phyloP scores from a whole-genome alignment of 2,113 vertebrate genomes.

The Typhlomys cinereus region DNA sequence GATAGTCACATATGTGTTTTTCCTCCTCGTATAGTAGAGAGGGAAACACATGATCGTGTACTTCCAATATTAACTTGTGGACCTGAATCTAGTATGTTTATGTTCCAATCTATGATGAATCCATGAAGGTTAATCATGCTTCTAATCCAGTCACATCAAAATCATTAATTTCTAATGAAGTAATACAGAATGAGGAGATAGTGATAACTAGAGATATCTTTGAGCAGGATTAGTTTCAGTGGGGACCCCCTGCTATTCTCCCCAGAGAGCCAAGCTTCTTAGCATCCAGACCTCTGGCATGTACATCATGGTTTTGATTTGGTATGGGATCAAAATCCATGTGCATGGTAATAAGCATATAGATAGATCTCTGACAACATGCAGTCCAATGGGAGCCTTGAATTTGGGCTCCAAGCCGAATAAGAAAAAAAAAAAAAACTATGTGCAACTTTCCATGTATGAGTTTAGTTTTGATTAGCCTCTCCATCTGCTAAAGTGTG shows the following conservation, averaged over 20 bases:
- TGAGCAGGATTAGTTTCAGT: background rate
- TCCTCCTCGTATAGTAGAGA: background rate
- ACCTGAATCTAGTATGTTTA: background rate
- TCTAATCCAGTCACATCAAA: background rate
- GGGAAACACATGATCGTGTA: background rate
- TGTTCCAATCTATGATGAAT: background rate
- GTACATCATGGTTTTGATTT: background rate
- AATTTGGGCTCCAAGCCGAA: background rate
- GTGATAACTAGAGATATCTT: background rate
- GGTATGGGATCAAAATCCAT: background rate
- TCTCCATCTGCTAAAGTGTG: slow-evolving; percentile 5
- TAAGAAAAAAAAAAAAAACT: background rate
- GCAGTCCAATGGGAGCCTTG: background rate
- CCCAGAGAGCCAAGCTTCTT: background rate
- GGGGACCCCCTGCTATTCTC: no score
- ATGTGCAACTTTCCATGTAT: background rate
- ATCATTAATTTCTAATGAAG: background rate
- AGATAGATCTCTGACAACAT: background rate
- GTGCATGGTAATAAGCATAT: background rate
- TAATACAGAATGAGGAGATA: background rate
- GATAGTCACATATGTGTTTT: accelerated
- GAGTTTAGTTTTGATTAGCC: slow-evolving; percentile 23
- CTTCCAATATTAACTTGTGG: background rate
- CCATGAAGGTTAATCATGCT: background rate
- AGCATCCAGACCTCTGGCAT: background rate